These are phyloP conservation scores for Urocitellus parryii DNA, from an alignment of 2,113 vertebrate species.

Conservation along the genomic window DNA sequence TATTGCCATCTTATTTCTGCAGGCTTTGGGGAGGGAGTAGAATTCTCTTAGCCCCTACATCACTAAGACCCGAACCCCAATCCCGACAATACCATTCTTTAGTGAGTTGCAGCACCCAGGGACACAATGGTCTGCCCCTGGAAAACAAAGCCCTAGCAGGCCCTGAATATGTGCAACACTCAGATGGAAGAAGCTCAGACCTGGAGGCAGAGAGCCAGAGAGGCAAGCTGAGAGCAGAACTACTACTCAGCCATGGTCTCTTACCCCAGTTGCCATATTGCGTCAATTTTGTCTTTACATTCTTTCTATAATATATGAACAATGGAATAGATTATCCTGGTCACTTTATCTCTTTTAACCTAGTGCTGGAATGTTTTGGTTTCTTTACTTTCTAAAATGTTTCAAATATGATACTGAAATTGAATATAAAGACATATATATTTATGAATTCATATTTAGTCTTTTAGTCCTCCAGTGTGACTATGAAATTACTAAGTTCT, in stretches of 20 bases:
- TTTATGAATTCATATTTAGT: slow-evolving; percentile 4
- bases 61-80: not conserved
- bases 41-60: not conserved
- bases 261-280: not conserved
- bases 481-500: slow-evolving; percentile 13
- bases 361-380: not conserved
- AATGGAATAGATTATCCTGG: not conserved
- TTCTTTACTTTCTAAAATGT: slow-evolving; percentile 63
- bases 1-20: not conserved
- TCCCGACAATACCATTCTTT: not conserved
- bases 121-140: no score
- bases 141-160: not conserved
- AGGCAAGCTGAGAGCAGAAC: not conserved
- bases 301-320: not conserved
- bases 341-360: slow-evolving; percentile 6
- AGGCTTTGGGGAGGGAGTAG: not conserved
- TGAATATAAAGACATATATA: slow-evolving; percentile 3
- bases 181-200: not conserved
- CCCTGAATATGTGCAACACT: not conserved
- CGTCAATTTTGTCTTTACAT: not conserved
- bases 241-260: not conserved
- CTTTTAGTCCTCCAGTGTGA: slow-evolving; percentile 8
- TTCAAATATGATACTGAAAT: slow-evolving; percentile 36
- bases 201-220: not conserved
- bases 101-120: not conserved